phyloP scores from a whole-genome alignment of 2,113 vertebrate species.

The Chascanopsetta lugubris region DNA sequence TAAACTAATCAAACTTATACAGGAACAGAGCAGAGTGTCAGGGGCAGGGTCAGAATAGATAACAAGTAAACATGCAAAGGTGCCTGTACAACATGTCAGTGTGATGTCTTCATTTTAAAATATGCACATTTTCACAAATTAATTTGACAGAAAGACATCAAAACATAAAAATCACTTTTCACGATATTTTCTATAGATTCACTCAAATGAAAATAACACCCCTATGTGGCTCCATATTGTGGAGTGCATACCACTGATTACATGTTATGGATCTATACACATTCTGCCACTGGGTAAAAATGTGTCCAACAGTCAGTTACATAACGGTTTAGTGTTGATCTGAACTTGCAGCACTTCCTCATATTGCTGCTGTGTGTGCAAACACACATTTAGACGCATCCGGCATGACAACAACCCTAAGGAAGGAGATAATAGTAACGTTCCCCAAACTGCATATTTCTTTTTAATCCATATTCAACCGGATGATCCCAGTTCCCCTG shows the following conservation, averaged over 20 bases:
- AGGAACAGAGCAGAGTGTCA: no score
- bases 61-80: no score
- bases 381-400: not conserved
- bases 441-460: conserved; percentile 7
- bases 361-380: not conserved
- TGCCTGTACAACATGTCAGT: no score
- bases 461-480: not conserved
- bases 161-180: no score
- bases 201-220: not conserved
- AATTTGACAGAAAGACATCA: no score
- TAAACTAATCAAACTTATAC: no score
- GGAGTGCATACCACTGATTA: conserved; percentile 4
- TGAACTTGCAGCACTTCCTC: conserved; percentile 18
- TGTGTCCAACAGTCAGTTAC: conserved; percentile 35
- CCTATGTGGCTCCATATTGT: not conserved
- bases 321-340: conserved; percentile 15
- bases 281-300: conserved; percentile 13
- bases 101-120: no score
- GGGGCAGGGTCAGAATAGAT: no score
- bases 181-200: no score
- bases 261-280: conserved; percentile 32
- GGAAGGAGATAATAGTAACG: conserved; percentile 13
- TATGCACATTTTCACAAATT: no score
- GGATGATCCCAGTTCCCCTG: conserved; percentile 14
- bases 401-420: not conserved